Percentiles rank a stretch among this genome's conserved stretches.
Evolutionary conservation across 2,888 invertebrate species (phyloP).

Genomic region (Troides helena): DNA sequence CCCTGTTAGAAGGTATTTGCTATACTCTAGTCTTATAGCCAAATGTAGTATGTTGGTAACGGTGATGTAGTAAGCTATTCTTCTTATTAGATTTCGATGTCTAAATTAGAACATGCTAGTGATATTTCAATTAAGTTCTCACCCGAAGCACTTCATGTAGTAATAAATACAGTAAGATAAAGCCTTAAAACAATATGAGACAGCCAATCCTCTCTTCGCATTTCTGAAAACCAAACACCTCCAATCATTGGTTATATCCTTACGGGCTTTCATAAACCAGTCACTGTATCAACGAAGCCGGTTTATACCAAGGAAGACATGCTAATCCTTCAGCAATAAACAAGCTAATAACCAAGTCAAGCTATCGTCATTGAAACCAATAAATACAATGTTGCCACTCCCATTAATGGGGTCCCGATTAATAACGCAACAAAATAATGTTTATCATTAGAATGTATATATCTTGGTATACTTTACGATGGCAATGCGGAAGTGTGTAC

Average conservation of each 20-base stretch:
- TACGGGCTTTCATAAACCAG: neutral
- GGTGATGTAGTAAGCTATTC: too few species aligned
- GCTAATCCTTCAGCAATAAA: constrained; percentile 2
- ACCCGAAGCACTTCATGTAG: too few species aligned
- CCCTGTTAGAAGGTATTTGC: too few species aligned
- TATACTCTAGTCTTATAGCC: too few species aligned
- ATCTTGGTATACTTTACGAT: constrained; percentile 16
- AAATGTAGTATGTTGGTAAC: too few species aligned
- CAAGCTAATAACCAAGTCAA: constrained; percentile 5
- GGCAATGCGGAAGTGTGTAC: constrained; percentile 15
- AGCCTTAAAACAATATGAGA: too few species aligned
- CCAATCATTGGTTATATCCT: neutral
- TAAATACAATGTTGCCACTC: constrained; percentile 15
- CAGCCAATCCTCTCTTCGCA: neutral
- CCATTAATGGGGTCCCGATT: constrained; percentile 16
- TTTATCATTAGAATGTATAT: constrained; percentile 23
- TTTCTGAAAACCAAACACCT: neutral
- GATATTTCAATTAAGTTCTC: too few species aligned
- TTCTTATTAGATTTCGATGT: too few species aligned
- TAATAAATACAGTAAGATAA: too few species aligned
- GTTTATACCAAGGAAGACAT: neutral
- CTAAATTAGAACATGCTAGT: too few species aligned
- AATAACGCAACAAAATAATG: constrained; percentile 25
- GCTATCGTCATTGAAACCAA: constrained; percentile 14
- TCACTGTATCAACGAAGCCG: neutral